Conservation (phyloP, 2,113 vertebrate species). For the Paralichthys olivaceus region DNA sequence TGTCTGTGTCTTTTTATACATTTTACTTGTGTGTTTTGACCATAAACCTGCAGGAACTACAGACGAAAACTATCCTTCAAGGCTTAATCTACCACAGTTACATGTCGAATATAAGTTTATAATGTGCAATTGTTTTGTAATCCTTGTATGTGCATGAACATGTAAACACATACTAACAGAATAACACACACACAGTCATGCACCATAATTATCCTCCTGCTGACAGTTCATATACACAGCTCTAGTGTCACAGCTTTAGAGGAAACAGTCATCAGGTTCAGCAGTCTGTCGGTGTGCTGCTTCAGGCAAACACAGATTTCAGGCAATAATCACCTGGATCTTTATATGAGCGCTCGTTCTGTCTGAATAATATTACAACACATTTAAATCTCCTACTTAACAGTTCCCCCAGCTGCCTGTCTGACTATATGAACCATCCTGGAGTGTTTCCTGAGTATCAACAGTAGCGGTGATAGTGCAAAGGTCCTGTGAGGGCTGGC, state of each 20-base stretch:
- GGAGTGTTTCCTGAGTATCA: not conserved
- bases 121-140: not conserved
- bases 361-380: constrained; percentile 42
- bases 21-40: no score
- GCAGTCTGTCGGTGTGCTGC: constrained; percentile 7
- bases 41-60: no score
- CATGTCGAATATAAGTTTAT: no score
- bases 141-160: constrained; percentile 3
- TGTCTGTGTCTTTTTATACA: no score
- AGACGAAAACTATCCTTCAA: no score
- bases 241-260: constrained; percentile 1
- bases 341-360: constrained; percentile 31
- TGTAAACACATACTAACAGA: constrained; percentile 3
- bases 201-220: not conserved
- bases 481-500: constrained; percentile 63
- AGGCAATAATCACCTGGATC: constrained; percentile 43
- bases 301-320: constrained; percentile 50
- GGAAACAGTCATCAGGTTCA: not conserved
- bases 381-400: constrained; percentile 11
- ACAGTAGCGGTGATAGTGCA: constrained; percentile 54
- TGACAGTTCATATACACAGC: constrained; percentile 1
- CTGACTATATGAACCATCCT: not conserved
- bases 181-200: constrained; percentile 6
- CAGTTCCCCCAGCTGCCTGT: constrained; percentile 17
- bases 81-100: no score